Base-by-base conservation (phyloP, 2,113 vertebrate species). In the Plectropomus leopardus region DNA sequence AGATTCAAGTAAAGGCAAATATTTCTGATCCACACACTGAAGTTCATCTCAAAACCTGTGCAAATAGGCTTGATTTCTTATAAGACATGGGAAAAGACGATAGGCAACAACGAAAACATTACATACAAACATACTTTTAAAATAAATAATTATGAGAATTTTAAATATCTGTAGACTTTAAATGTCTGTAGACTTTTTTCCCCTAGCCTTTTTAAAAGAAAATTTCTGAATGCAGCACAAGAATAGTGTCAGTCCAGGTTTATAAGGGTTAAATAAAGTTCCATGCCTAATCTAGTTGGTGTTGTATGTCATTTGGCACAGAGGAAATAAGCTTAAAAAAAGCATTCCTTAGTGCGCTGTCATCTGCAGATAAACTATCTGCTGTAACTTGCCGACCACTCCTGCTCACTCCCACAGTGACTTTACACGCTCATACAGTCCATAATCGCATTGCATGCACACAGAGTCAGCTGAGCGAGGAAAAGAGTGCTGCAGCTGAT, bases 361-460 rank as follows among this genome's bases (percentile, higher is more conserved):
- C 24, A 61, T 54, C 15, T 58, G 1, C 1, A 4, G 19, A 75
- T 45, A 9, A 24, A 72, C 54, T 44, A 53, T 66, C 50, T 59
- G 83, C 34, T 42, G 21, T 11, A 16, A 79, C 77, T 64, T 78
- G 65, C 48, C 19, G 19, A n/a, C 58, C 53, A 51, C 60, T 32
- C 68, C 48, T 50, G 19, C 36, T 61, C 53, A 19, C 69, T 24
- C 53, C 71, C 50, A 32, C 19, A n/a, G n/a, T 16, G 23, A 21
- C 23, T 63, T 72, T 30, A 19, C 28, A 24, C 16, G 11, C 24
- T 67, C 19, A 45, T 80, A 44, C 50, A 47, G 44, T 85, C 10
- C 36, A 9, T 78, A 66, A 86, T 85, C 57, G 57, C n/a, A 61
- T 85, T 23, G 71, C 36, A 77, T 30, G 30, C 3, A 0, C 4